Evolutionary conservation across 2,888 invertebrate species (phyloP), one percentile per base, ranked within the genome.

Genomic region (Synanthedon vespiformis): DNA sequence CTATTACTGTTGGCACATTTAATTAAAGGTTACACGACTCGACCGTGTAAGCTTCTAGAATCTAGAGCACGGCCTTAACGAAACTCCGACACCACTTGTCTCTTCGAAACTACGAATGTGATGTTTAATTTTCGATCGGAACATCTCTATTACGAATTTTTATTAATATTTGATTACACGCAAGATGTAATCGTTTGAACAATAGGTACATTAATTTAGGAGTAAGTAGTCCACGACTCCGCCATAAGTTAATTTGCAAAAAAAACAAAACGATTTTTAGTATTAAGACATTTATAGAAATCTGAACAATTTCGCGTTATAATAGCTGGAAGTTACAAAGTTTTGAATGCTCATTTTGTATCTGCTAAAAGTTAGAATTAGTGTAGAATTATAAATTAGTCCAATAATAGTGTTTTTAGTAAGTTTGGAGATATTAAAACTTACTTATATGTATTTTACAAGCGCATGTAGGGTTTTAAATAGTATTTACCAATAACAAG

Each of bases 41-140:
- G 49, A 34, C 34, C 34, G 34, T 34, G 34, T 34, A 34, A 34
- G 34, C 34, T 50, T 48, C 22, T 44, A 76, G 65, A 64, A 81
- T 48, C 22, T 44, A 76, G 65, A 64, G 81, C 86, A 87, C 86
- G 86, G 86, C 85, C 81, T 67, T 76, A 34, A 73, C 82, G 86
- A 84, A 85, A 86, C 86, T 86, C 86, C 74, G 70, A 82, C 74
- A 76, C 77, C 79, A 68, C 80, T 73, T 67, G 67, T 65, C 63
- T 65, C 67, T 70, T 67, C 58, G 61, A 70, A 68, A 71, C 70
- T 75, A 70, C 64, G 65, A 22, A 64, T 57, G 68, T 67, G 67
- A 73, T 63, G 70, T 73, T 66, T 67, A 65, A 67, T 68, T 34
- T 78, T 71, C 68, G 77, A 79, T 75, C 70, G 74, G 10, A 72